Evolutionary conservation across 2,888 invertebrate species (phyloP), one percentile per base, ranked within the genome.

Genomic region (Tineola bisselliella): DNA sequence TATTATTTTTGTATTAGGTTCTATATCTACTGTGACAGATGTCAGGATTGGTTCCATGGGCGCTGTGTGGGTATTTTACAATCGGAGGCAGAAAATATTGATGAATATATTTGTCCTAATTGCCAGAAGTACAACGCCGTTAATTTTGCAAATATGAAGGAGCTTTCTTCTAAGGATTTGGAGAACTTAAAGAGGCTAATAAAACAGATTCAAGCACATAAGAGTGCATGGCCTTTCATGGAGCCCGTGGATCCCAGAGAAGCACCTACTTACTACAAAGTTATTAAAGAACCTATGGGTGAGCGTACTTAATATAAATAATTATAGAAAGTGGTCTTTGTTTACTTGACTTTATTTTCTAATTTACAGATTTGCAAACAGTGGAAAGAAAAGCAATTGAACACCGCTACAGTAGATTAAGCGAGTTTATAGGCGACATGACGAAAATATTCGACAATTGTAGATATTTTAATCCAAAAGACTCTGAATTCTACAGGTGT

Each of bases 31-130:
- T 99, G 99, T 79, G 99, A 99, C 87, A 92, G 94, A 65, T 99
- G 99, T 81, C 97, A 98, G 80, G 98, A 97, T 81, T 99, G 99
- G 99, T 99, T 98, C 88, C 99, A 99, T 79, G 98, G 98, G 8
- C 90, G 95, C 62, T 99, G 99, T 81, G 98, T 99, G 54, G 98
- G 98, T 44, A 95, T 97, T 71, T 83, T 96, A 59, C 96, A 96
- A 73, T 94, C 95, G 2, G 97, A 97, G 76, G 98, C 97, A 18
- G 96, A 97, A 74, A 94, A 94, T 69, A 96, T 98, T 67, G 98
- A 97, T 71, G 96, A 97, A 70, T 99, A 99, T 74, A 92, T 96
- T 66, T 99, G 99, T 87, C 99, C 99, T 0, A 94, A 94, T 76
- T 99, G 99, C 83, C 95, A 96, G 76, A 91, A 94, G 67, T 94